These are phyloP conservation scores for Nylanderia fulva DNA, from an alignment of 1,140 invertebrate genomes.

Conservation along the genomic window DNA sequence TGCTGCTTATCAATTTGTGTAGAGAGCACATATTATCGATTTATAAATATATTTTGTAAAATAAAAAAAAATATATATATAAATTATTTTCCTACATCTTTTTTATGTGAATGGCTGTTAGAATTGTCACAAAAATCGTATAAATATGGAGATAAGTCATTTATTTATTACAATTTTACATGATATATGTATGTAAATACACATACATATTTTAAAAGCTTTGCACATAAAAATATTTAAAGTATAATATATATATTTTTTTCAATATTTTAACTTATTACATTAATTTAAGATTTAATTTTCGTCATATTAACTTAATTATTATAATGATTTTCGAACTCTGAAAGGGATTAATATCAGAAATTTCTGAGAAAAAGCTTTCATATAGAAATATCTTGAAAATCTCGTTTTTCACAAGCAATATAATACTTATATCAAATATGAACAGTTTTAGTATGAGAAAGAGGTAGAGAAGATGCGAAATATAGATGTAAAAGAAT, in stretches of 20 bases:
- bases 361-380: background rate
- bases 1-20: slow-evolving; percentile 49
- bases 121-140: background rate
- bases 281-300: background rate
- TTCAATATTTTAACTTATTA: background rate
- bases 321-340: slow-evolving; percentile 12
- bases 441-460: background rate
- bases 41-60: slow-evolving; percentile 73
- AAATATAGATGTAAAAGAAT: slow-evolving; percentile 25
- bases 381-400: slow-evolving; percentile 11
- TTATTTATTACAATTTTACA: slow-evolving; percentile 49
- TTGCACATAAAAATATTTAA: too few relatives aligned
- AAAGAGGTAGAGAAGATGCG: slow-evolving; percentile 14
- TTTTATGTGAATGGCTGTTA: too few relatives aligned
- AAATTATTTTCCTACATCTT: slow-evolving; percentile 26
- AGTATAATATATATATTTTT: background rate
- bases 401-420: background rate
- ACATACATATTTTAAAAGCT: background rate
- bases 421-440: background rate
- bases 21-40: slow-evolving; percentile 41
- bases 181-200: background rate
- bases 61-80: slow-evolving; percentile 43
- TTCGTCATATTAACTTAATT: background rate
- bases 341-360: background rate
- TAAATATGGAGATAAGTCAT: slow-evolving; percentile 24